These are phyloP conservation scores for Ctenoplectra terminalis DNA, from an alignment of 1,140 invertebrate genomes.

Conservation along the genomic window DNA sequence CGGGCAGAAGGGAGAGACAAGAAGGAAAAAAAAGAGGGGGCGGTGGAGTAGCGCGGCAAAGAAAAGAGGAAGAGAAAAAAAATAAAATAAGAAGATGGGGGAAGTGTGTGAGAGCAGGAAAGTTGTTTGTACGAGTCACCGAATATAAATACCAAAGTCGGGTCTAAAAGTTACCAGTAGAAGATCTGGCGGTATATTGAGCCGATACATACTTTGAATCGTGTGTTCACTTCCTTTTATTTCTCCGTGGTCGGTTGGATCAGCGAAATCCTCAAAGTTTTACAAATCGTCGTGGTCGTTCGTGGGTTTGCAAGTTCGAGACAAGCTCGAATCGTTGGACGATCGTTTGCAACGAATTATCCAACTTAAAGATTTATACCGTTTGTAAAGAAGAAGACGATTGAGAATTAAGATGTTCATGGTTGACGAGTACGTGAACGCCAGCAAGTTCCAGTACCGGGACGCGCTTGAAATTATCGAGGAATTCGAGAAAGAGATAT, in stretches of 20 bases:
- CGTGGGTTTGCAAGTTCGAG: not conserved
- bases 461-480: constrained; percentile 87
- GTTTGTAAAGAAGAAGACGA: not conserved
- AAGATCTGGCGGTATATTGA: constrained; percentile 41
- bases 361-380: not conserved
- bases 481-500: constrained; percentile 85
- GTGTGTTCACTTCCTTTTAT: too few species aligned
- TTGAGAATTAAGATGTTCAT: constrained; percentile 83
- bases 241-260: too few species aligned
- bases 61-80: not conserved
- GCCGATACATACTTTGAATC: not conserved
- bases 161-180: constrained; percentile 62
- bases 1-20: not conserved
- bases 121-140: constrained; percentile 43
- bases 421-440: constrained; percentile 85
- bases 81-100: constrained; percentile 27
- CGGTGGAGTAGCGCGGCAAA: not conserved
- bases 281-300: too few species aligned
- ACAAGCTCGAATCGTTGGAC: not conserved
- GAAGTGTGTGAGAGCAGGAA: constrained; percentile 16
- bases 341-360: not conserved
- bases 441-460: constrained; percentile 86
- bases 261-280: not conserved
- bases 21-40: not conserved
- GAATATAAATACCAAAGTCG: constrained; percentile 71